phyloP scores from a whole-genome alignment of 2,888 invertebrate species.

The Lithosia quadra region DNA sequence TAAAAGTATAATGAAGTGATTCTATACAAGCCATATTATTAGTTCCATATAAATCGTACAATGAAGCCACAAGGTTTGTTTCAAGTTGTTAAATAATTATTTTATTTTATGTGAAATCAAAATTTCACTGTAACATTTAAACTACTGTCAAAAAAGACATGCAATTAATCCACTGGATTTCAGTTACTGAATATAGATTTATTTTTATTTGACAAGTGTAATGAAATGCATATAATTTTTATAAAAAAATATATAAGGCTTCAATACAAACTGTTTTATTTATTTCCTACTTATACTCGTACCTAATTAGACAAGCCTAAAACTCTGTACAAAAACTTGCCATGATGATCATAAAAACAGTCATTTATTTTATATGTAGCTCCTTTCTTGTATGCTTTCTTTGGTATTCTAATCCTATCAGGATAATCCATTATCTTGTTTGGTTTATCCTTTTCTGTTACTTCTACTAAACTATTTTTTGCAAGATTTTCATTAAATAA shows the following conservation, averaged over 20 bases:
- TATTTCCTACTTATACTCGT: conserved; percentile 57
- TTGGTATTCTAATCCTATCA: conserved; percentile 90
- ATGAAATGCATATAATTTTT: conserved; percentile 83
- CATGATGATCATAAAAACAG: conserved; percentile 93
- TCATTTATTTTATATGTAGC: conserved; percentile 92
- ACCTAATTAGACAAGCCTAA: conserved; percentile 87
- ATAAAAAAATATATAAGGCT: conserved; percentile 81
- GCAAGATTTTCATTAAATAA: conserved; percentile 49
- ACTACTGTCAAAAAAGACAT: conserved; percentile 58
- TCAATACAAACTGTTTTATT: conserved; percentile 73
- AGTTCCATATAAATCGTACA: conserved; percentile 73
- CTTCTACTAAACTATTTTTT: conserved; percentile 53
- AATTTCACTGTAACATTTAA: conserved; percentile 34
- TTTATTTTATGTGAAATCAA: conserved; percentile 54
- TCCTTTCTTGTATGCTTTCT: conserved; percentile 87
- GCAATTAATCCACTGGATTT: conserved; percentile 50
- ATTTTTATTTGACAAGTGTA: conserved; percentile 77
- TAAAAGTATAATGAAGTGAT: conserved; percentile 66
- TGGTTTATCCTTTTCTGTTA: conserved; percentile 58
- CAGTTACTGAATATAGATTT: conserved; percentile 57
- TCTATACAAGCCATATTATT: conserved; percentile 76
- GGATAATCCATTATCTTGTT: conserved; percentile 77
- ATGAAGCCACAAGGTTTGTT: conserved; percentile 53
- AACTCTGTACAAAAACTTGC: conserved; percentile 92
- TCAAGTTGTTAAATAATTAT: conserved; percentile 59